Conservation (phyloP, 2,888 invertebrate species). For the Lasioglossum pauxillum region DNA sequence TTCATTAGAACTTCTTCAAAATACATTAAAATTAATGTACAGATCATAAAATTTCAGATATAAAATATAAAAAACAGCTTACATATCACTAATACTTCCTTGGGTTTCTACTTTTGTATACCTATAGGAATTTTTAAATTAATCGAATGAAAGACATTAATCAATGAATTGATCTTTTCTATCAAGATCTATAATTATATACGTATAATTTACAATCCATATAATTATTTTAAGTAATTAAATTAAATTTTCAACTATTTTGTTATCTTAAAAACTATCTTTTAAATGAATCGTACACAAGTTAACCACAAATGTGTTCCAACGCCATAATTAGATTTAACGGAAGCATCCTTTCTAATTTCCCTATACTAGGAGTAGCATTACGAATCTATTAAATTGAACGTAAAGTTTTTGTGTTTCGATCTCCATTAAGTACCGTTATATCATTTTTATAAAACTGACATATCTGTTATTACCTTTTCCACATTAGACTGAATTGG, state of each 20-base stretch:
- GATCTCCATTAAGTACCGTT: not conserved
- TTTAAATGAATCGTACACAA: not conserved
- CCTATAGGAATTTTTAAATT: not conserved
- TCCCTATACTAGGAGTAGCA: not conserved
- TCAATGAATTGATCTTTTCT: not conserved
- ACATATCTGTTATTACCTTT: not conserved
- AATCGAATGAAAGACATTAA: too few species aligned
- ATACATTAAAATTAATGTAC: not conserved
- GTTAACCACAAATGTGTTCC: not conserved
- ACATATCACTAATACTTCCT: not conserved
- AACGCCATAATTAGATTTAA: not conserved
- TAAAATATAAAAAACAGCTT: not conserved
- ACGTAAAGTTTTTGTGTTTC: not conserved
- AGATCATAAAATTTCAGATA: not conserved
- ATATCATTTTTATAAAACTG: not conserved
- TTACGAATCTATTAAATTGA: not conserved
- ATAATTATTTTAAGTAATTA: not conserved
- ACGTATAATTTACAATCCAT: not conserved
- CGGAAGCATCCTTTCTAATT: conserved; percentile 9
- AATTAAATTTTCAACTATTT: not conserved
- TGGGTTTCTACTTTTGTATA: not conserved
- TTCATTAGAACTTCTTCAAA: not conserved
- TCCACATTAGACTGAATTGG: not conserved
- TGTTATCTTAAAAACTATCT: not conserved
- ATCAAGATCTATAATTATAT: not conserved